Evolutionary conservation across 1,140 invertebrate genomes (phyloP).

Genomic region (Aphaenogaster ashmeadi): DNA sequence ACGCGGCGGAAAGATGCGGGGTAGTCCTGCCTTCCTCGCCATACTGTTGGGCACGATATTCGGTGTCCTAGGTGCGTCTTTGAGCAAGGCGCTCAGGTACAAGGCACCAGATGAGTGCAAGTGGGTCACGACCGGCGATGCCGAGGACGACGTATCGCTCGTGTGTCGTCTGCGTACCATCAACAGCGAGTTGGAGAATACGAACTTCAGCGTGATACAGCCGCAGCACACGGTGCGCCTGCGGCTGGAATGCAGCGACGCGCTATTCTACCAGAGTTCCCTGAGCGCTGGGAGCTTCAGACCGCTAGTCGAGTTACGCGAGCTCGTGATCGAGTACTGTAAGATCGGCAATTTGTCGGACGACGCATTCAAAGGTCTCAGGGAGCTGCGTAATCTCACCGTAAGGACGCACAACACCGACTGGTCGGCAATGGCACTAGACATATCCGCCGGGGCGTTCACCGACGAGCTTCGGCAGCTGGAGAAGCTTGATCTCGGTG

Average conservation of each 20-base stretch:
- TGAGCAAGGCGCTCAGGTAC: conserved; percentile 91
- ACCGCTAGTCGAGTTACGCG: conserved; percentile 93
- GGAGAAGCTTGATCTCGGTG: conserved; percentile 93
- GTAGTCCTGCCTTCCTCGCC: conserved; percentile 87
- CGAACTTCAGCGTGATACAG: conserved; percentile 95
- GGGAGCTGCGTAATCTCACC: conserved; percentile 94
- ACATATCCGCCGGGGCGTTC: conserved; percentile 92
- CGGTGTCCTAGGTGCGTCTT: conserved; percentile 90
- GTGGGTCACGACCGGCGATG: conserved; percentile 90
- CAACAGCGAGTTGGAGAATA: conserved; percentile 96
- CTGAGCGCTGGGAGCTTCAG: conserved; percentile 94
- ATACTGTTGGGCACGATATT: conserved; percentile 90
- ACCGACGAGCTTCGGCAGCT: conserved; percentile 91
- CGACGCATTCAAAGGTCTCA: conserved; percentile 93
- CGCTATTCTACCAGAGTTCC: conserved; percentile 95
- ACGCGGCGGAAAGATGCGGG: conserved; percentile 81
- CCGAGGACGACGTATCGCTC: conserved; percentile 91
- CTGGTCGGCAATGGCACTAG: conserved; percentile 94
- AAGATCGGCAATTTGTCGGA: conserved; percentile 95
- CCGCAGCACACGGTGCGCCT: conserved; percentile 94
- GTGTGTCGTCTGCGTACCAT: conserved; percentile 94
- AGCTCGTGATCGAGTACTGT: conserved; percentile 96
- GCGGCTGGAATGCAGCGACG: conserved; percentile 94
- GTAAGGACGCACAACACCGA: conserved; percentile 95
- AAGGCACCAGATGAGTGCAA: conserved; percentile 95